Evolutionary conservation across 30 jellyfish, hydroid and myxozoan species (phyloP).

Genomic region (Aurelia aurita complex sp. Pacific): DNA sequence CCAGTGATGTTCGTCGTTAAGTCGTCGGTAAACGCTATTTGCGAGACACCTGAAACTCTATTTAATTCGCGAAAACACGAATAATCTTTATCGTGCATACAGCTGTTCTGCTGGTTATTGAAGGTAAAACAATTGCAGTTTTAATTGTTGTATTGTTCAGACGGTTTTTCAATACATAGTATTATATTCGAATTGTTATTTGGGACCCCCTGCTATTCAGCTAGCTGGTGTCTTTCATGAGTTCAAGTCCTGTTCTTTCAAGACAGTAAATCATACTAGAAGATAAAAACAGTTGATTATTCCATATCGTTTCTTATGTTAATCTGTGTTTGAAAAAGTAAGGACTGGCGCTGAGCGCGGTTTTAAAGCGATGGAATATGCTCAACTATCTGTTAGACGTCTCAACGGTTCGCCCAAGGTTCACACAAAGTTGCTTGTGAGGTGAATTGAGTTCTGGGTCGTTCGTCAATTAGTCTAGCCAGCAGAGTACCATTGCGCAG

Average conservation of each 20-base stretch:
- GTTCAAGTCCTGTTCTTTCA: conserved; percentile 74
- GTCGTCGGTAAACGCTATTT: too few relatives aligned
- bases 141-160: conserved; percentile 46
- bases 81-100: conserved; percentile 35
- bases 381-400: conserved; percentile 30
- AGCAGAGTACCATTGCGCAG: not conserved
- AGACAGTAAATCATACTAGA: conserved; percentile 54
- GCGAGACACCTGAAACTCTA: not conserved
- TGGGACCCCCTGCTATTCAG: conserved; percentile 65
- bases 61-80: conserved; percentile 16
- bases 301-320: conserved; percentile 67
- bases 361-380: conserved; percentile 59
- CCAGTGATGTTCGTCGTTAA: too few relatives aligned
- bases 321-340: conserved; percentile 73
- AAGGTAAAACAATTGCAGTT: conserved; percentile 58
- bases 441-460: not conserved
- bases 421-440: conserved; percentile 5
- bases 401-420: conserved; percentile 25
- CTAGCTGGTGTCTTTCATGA: conserved; percentile 77
- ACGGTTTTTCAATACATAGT: conserved; percentile 32
- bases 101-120: conserved; percentile 63
- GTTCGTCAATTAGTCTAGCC: not conserved
- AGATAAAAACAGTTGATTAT: conserved; percentile 68
- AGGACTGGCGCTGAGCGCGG: conserved; percentile 80
- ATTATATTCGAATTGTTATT: conserved; percentile 46